Evolutionary conservation across 2,113 vertebrate genomes (phyloP).

Genomic region (Gobio gobio): DNA sequence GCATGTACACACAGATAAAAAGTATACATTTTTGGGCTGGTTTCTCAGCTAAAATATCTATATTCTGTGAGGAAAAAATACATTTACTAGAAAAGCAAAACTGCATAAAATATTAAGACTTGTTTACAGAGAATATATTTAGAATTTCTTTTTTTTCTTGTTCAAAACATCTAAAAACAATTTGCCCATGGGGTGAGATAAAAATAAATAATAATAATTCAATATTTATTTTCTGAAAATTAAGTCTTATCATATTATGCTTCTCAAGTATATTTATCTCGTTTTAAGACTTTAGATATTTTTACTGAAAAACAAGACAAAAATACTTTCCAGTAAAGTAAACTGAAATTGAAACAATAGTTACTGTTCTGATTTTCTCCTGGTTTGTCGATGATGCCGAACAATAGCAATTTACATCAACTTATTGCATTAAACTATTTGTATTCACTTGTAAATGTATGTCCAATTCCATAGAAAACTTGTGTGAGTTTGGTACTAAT

Average conservation of each 20-base stretch:
- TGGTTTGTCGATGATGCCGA: background rate
- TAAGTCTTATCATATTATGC: background rate
- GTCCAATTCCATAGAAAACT: background rate
- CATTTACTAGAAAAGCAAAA: background rate
- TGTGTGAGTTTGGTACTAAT: background rate
- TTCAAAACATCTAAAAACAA: slow-evolving; percentile 15
- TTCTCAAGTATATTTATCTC: background rate
- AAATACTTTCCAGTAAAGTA: background rate
- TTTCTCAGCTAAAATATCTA: background rate
- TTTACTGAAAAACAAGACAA: background rate
- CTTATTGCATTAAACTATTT: background rate
- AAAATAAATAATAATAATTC: background rate
- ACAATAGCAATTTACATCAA: background rate
- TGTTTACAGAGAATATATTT: background rate
- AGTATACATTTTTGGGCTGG: background rate
- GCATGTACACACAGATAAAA: background rate
- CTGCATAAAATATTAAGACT: slow-evolving; percentile 22
- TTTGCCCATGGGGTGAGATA: background rate
- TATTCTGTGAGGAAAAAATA: background rate
- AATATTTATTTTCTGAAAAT: background rate
- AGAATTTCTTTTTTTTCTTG: background rate
- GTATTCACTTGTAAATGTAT: background rate
- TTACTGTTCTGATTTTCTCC: background rate
- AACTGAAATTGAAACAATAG: too few relatives aligned
- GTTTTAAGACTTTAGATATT: background rate